Percentiles rank a stretch among this genome's conserved stretches.
Conservation (phyloP, 2,797 vertebrate species). For the Rhynchonycteris naso region DNA sequence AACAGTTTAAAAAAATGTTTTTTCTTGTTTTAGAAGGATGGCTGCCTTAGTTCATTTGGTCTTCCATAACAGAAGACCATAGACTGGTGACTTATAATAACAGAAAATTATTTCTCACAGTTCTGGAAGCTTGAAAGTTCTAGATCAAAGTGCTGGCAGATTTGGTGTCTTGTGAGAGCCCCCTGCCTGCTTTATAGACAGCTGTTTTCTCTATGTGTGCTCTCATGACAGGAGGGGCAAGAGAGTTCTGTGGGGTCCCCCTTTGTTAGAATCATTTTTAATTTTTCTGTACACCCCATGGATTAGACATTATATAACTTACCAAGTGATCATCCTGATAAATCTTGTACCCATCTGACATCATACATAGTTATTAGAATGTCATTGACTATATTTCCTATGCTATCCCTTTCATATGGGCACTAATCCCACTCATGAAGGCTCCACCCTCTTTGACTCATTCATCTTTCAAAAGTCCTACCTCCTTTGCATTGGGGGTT, state of each 20-base stretch:
- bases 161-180: neutral
- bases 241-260: neutral
- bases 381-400: neutral
- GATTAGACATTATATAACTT: neutral
- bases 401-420: neutral
- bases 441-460: neutral
- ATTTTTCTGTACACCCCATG: neutral
- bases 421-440: neutral
- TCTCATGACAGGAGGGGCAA: neutral
- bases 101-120: neutral
- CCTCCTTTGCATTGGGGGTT: neutral
- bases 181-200: too few relatives aligned
- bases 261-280: neutral
- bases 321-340: neutral
- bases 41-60: neutral
- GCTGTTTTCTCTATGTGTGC: neutral
- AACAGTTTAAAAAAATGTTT: neutral
- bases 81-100: neutral
- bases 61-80: neutral
- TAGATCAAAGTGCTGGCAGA: neutral
- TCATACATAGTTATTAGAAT: neutral
- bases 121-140: neutral
- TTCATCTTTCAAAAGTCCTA: neutral
- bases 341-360: neutral
- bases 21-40: slow-evolving; percentile 21